phyloP scores from a whole-genome alignment of 1,140 invertebrate genomes.

The Campoletis sonorensis region DNA sequence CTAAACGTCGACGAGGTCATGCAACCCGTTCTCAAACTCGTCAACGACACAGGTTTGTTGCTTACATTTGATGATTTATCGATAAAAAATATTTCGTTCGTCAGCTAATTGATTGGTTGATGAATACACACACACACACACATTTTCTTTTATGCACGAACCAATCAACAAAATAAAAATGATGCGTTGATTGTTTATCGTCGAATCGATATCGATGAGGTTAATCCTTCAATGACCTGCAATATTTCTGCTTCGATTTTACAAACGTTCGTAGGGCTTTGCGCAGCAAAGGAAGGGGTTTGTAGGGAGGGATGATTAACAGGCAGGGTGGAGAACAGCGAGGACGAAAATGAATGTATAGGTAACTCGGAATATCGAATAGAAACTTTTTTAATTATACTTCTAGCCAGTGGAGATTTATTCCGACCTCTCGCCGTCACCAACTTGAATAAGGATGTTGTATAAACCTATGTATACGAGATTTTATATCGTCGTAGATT shows the following conservation, averaged over 20 bases:
- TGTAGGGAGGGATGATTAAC: no score
- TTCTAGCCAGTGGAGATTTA: slow-evolving; percentile 21
- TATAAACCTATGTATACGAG: not conserved
- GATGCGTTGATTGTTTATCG: no score
- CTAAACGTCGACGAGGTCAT: slow-evolving; percentile 66
- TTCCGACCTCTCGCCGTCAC: slow-evolving; percentile 11
- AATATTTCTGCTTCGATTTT: no score
- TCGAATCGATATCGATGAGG: no score
- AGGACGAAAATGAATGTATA: not conserved
- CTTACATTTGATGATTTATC: not conserved
- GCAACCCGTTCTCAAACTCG: slow-evolving; percentile 63
- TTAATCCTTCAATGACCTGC: no score
- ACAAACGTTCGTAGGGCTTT: no score
- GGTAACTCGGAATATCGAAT: slow-evolving; percentile 38
- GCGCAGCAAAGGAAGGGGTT: not conserved
- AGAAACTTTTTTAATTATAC: slow-evolving; percentile 48
- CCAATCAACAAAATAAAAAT: no score
- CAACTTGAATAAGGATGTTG: not conserved
- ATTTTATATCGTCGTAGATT: not conserved
- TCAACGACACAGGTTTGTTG: slow-evolving; percentile 66
- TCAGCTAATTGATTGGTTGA: not conserved
- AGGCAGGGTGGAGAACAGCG: slow-evolving; percentile 1
- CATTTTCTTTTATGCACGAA: not conserved
- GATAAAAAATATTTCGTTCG: not conserved
- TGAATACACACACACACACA: not conserved